These are phyloP conservation scores for Busseola fusca DNA, from an alignment of 2,888 invertebrate genomes.

Conservation along the genomic window DNA sequence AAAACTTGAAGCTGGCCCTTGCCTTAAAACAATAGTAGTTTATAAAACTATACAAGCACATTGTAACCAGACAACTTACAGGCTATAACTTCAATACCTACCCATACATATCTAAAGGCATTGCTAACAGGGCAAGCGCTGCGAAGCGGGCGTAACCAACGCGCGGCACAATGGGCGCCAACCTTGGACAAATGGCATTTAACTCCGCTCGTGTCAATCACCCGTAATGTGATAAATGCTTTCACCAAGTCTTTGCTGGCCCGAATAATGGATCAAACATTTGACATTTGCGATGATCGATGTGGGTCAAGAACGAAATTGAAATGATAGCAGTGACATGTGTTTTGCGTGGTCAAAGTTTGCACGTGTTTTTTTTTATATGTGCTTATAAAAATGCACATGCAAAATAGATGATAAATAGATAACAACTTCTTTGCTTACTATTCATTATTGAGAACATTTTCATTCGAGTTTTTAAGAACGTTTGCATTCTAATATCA, in stretches of 20 bases:
- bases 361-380: slow-evolving; percentile 2
- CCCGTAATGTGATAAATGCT: slow-evolving; percentile 72
- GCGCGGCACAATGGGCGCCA: slow-evolving; percentile 69
- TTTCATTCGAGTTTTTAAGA: neutral
- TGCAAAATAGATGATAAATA: neutral
- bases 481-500: neutral
- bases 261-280: slow-evolving; percentile 72
- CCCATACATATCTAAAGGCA: slow-evolving; percentile 31
- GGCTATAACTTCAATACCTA: slow-evolving; percentile 29
- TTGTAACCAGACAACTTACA: slow-evolving; percentile 14
- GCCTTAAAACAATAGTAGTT: slow-evolving; percentile 4
- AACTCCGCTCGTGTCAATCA: slow-evolving; percentile 79
- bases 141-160: slow-evolving; percentile 55
- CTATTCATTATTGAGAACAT: no score
- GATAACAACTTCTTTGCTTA: neutral
- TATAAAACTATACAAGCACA: neutral
- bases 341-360: slow-evolving; percentile 29
- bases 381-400: neutral
- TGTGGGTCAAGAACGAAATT: slow-evolving; percentile 80
- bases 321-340: slow-evolving; percentile 47
- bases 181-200: slow-evolving; percentile 84
- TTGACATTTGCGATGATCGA: slow-evolving; percentile 79
- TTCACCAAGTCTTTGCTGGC: slow-evolving; percentile 70
- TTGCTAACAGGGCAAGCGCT: slow-evolving; percentile 52
- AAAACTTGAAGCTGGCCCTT: neutral